Percentiles rank a stretch among this genome's conserved stretches.
These are phyloP conservation scores for Hirtodrosophila alboralis DNA, from an alignment of 2,888 invertebrate genomes.

Conservation along the genomic window DNA sequence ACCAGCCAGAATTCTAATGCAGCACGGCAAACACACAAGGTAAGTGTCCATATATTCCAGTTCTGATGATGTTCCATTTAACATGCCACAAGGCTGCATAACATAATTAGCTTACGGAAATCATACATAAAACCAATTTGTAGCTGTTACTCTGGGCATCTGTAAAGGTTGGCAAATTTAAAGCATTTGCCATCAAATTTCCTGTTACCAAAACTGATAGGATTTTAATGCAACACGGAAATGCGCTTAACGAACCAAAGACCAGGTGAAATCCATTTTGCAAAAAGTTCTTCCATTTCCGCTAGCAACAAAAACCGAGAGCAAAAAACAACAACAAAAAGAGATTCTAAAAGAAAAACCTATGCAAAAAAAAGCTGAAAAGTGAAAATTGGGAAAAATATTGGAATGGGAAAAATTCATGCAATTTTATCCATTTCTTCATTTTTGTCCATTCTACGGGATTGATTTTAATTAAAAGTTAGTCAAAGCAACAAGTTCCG, in stretches of 20 bases:
- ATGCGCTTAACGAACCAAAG: slow-evolving; percentile 54
- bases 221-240: slow-evolving; percentile 72
- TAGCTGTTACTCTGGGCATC: slow-evolving; percentile 30
- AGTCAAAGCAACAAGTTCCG: slow-evolving; percentile 10
- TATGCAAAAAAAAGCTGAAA: not conserved
- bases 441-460: not conserved
- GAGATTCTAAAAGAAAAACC: not conserved
- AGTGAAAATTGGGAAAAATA: not conserved
- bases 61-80: not conserved
- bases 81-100: slow-evolving; percentile 21
- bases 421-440: not conserved
- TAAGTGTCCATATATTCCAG: slow-evolving; percentile 27
- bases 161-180: slow-evolving; percentile 36
- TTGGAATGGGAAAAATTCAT: not conserved
- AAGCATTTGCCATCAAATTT: slow-evolving; percentile 66
- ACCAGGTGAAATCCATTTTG: slow-evolving; percentile 43
- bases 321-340: slow-evolving; percentile 1
- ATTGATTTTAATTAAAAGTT: slow-evolving; percentile 1
- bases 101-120: slow-evolving; percentile 52
- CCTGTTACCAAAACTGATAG: slow-evolving; percentile 55
- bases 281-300: slow-evolving; percentile 57
- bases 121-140: slow-evolving; percentile 66
- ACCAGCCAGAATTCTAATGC: slow-evolving; percentile 1
- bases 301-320: slow-evolving; percentile 17
- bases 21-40: slow-evolving; percentile 25